Percentiles rank a stretch among this genome's conserved stretches.
Evolutionary conservation across 2,113 vertebrate species (phyloP).

Genomic region (Heterotilapia buettikoferi): DNA sequence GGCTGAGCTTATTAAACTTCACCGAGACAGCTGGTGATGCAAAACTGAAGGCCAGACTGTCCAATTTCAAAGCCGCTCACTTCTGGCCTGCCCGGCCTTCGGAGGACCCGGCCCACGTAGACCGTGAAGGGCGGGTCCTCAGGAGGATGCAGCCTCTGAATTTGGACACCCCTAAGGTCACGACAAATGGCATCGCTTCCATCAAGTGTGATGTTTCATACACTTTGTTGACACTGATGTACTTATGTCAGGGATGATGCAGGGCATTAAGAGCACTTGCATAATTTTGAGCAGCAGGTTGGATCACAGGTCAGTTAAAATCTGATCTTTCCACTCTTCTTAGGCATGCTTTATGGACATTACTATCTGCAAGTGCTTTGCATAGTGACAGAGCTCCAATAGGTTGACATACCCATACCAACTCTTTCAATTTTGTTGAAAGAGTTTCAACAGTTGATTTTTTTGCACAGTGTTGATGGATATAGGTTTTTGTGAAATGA

Average conservation of each 20-base stretch:
- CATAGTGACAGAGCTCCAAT: neutral
- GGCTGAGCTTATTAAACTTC: neutral
- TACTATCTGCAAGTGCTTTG: neutral
- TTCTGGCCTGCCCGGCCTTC: neutral
- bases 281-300: neutral
- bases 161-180: neutral
- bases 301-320: neutral
- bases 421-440: neutral
- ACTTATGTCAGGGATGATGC: neutral
- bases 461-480: neutral
- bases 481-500: neutral
- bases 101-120: neutral
- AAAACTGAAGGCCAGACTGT: neutral
- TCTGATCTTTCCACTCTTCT: neutral
- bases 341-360: neutral
- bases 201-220: neutral
- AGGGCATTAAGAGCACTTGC: neutral
- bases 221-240: neutral
- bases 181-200: neutral
- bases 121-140: neutral
- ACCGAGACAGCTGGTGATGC: neutral
- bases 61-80: neutral
- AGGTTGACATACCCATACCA: neutral
- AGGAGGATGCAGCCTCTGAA: neutral
- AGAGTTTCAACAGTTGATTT: neutral